These are phyloP conservation scores for Drosophila barbarae DNA, from an alignment of 2,888 invertebrate species.

Conservation along the genomic window DNA sequence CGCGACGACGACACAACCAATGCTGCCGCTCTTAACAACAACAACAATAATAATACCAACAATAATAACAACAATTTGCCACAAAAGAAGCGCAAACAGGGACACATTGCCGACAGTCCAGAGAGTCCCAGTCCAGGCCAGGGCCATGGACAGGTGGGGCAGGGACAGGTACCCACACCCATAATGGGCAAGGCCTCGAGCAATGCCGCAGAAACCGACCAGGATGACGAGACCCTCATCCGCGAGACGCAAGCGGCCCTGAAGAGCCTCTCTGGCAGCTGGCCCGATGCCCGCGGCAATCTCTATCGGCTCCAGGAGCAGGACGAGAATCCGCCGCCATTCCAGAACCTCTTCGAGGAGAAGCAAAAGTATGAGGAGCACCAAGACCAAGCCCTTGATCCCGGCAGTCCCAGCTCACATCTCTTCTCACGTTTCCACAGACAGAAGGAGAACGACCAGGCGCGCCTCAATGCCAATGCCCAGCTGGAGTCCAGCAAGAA, in stretches of 20 bases:
- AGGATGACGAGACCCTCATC: slow-evolving; percentile 91
- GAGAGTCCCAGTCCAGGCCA: slow-evolving; percentile 27
- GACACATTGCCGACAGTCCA: slow-evolving; percentile 31
- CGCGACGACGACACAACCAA: slow-evolving; percentile 77
- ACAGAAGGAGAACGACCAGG: slow-evolving; percentile 80
- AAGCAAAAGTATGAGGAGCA: slow-evolving; percentile 82
- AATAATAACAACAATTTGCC: slow-evolving; percentile 66
- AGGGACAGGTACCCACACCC: slow-evolving; percentile 2
- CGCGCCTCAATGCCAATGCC: slow-evolving; percentile 74
- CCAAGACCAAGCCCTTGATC: slow-evolving; percentile 15
- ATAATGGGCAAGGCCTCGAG: not conserved
- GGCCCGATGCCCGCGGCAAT: slow-evolving; percentile 86
- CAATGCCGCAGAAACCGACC: slow-evolving; percentile 77
- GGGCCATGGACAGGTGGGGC: not conserved
- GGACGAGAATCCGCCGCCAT: slow-evolving; percentile 88
- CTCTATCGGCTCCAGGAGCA: slow-evolving; percentile 85
- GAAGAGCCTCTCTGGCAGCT: slow-evolving; percentile 91
- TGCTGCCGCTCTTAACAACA: slow-evolving; percentile 47
- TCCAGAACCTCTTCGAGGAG: slow-evolving; percentile 91
- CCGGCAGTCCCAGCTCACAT: slow-evolving; percentile 23
- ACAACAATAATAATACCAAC: slow-evolving; percentile 44
- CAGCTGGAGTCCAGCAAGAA: slow-evolving; percentile 17
- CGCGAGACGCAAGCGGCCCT: slow-evolving; percentile 93
- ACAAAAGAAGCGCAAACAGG: slow-evolving; percentile 77
- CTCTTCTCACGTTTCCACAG: slow-evolving; percentile 81